Base-by-base conservation (phyloP, 2,797 vertebrate species). In the Myotis planiceps region DNA sequence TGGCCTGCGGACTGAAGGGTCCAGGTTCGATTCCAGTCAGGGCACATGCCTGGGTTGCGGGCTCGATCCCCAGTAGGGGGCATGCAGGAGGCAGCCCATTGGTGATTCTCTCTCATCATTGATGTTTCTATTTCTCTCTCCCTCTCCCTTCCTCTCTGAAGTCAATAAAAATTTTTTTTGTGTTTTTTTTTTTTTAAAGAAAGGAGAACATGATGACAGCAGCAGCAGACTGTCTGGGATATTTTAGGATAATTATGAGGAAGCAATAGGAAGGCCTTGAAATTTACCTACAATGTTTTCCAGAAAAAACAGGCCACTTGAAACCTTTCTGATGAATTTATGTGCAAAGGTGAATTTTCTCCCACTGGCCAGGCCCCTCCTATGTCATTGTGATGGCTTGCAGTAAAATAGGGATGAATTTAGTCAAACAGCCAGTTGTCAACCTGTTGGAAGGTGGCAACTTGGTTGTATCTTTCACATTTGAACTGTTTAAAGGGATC, bases 311-410 rank as follows among this genome's bases (percentile, higher is more conserved):
- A 63, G 23, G 10, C 63, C 47, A 32, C 68, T 92, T 39, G 37
- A 60, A 94, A 80, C 13, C 68, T 81, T 94, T 88, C 68, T 91
- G 60, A 90, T 75, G 39, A 93, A 92, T 81, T 93, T 94, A 81
- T 60, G 68, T 82, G 18, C 10, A 84, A 51, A 90, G 23, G 45
- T 39, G 9, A 72, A 47, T 85, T 76, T 92, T 32, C 27, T 93
- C 49, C 37, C 27, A 58, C 18, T 79, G 49, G 9, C 25, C 55
- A 65, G 42, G 14, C 7, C 51, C 1, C 18, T 68, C 63, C n/a
- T 65, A 10, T 39, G 39, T 76, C 79, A 89, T 18, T 42, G 51
- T 91, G 94, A 87, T 78, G 29, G 15, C 53, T 89, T 78, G 2
- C 10, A 49, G 74, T 65, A 21, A 82, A 93, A 81, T 45, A 68